These are phyloP conservation scores for Stenolophus ochropezus DNA, from an alignment of 2,888 invertebrate genomes.

Conservation along the genomic window DNA sequence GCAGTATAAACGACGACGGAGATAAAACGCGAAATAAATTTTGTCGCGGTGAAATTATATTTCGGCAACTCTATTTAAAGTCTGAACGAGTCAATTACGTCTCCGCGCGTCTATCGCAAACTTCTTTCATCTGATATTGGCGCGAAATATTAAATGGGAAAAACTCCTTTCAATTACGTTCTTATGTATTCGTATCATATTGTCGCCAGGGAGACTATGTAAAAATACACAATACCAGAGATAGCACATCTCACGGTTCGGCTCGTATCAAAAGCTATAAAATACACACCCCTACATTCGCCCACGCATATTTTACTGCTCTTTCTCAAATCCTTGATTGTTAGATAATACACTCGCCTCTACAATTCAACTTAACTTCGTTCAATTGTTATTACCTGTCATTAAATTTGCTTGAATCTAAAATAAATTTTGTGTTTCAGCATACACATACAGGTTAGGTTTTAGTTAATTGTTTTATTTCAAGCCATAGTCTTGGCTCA, in stretches of 20 bases:
- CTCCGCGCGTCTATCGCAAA: conserved; percentile 27
- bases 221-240: background rate
- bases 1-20: conserved; percentile 33
- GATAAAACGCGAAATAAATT: conserved; percentile 46
- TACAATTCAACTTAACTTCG: too few relatives aligned
- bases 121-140: conserved; percentile 35
- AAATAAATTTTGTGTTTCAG: too few relatives aligned
- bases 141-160: conserved; percentile 34
- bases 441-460: too few relatives aligned
- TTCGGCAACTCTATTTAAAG: conserved; percentile 48
- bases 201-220: background rate
- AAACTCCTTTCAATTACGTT: conserved; percentile 25
- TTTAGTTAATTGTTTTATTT: too few relatives aligned
- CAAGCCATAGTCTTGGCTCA: too few relatives aligned
- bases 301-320: background rate
- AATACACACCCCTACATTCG: background rate
- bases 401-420: too few relatives aligned
- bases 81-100: conserved; percentile 45
- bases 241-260: background rate
- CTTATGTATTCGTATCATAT: conserved; percentile 17
- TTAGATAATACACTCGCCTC: too few relatives aligned
- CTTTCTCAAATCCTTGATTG: too few relatives aligned
- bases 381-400: too few relatives aligned
- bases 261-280: background rate
- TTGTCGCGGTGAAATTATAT: conserved; percentile 48